These are phyloP conservation scores for Ophioninae sp. DNA, from an alignment of 2,888 invertebrate species.

Conservation along the genomic window DNA sequence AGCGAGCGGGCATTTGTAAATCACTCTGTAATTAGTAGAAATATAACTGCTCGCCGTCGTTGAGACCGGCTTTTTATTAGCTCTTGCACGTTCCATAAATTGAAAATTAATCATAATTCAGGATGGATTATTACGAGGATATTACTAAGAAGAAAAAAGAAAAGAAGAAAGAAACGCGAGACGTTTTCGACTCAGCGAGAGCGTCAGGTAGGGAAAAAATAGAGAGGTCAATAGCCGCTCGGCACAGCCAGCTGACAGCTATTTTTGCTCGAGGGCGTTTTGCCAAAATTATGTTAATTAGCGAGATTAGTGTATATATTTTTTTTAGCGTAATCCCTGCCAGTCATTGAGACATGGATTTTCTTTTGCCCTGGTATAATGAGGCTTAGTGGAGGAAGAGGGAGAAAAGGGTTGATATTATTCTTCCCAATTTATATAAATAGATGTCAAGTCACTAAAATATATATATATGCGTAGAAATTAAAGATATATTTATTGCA, in stretches of 20 bases:
- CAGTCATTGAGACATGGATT: not conserved
- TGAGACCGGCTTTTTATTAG: not conserved
- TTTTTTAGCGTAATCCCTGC: not conserved
- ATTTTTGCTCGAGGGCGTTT: slow-evolving; percentile 76
- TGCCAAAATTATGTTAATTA: slow-evolving; percentile 79
- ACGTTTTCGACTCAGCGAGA: slow-evolving; percentile 4
- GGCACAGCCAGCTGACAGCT: slow-evolving; percentile 71
- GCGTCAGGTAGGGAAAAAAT: slow-evolving; percentile 67
- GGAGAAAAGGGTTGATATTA: too few species aligned
- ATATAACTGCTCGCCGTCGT: not conserved
- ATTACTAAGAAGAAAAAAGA: not conserved
- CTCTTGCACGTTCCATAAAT: not conserved
- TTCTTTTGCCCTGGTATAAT: not conserved
- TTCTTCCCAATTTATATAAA: too few species aligned
- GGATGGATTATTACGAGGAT: not conserved
- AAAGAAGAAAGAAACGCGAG: not conserved
- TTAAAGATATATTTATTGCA: too few species aligned
- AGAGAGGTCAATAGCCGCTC: slow-evolving; percentile 78
- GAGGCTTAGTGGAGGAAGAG: not conserved
- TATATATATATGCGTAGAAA: too few species aligned
- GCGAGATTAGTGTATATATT: slow-evolving; percentile 70
- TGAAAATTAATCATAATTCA: slow-evolving; percentile 9
- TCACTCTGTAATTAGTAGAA: not conserved
- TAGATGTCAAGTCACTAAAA: too few species aligned
- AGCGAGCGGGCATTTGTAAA: not conserved